Percentiles rank a stretch among this genome's conserved stretches.
These are phyloP conservation scores for Acanthurus leucopareius DNA, from an alignment of 2,797 vertebrate species.

Conservation along the genomic window DNA sequence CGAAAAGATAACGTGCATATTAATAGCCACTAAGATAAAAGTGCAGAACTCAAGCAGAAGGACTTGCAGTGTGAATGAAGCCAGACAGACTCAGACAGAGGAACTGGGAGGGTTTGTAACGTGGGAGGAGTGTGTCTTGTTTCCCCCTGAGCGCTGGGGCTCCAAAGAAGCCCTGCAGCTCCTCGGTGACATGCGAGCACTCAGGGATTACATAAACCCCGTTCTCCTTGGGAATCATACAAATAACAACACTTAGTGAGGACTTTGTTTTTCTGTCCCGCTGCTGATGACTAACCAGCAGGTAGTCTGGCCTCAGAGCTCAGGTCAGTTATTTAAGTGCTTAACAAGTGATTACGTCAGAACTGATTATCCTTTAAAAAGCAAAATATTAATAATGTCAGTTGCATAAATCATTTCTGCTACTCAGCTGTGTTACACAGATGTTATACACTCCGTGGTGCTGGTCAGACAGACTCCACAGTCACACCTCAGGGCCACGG, in stretches of 20 bases:
- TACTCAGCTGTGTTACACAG: constrained; percentile 55
- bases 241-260: background rate
- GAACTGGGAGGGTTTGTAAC: background rate
- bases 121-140: constrained; percentile 2
- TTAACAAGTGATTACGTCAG: constrained; percentile 7
- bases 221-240: constrained; percentile 23
- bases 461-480: constrained; percentile 91
- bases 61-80: background rate
- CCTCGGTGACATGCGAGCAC: constrained; percentile 17
- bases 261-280: background rate
- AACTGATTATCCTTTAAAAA: constrained; percentile 8
- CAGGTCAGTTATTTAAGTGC: constrained; percentile 18
- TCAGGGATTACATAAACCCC: constrained; percentile 32
- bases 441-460: constrained; percentile 91
- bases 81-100: background rate
- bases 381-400: background rate
- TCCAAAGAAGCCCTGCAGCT: constrained; percentile 31
- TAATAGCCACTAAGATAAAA: background rate
- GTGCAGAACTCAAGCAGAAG: no score
- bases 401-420: background rate
- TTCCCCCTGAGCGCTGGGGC: constrained; percentile 3
- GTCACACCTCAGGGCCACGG: constrained; percentile 90
- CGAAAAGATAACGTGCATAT: background rate
- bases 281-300: constrained; percentile 27
- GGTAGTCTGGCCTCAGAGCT: constrained; percentile 9